A percentile compares a stretch with the other conserved stretches of the same genome.
Conservation (phyloP, 2,888 invertebrate genomes). For the Amphipyra berbera region DNA sequence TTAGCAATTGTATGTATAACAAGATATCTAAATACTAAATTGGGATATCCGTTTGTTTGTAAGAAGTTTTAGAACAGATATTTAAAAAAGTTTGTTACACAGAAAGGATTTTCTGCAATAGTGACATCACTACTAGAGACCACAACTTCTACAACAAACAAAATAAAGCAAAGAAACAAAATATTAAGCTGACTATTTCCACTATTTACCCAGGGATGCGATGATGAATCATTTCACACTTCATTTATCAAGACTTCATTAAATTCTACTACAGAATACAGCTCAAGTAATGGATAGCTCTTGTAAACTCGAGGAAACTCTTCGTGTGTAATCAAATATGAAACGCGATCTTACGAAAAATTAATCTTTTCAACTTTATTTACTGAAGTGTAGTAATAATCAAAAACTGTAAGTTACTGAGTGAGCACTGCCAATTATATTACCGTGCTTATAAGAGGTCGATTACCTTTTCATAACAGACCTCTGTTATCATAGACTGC, state of each 20-base stretch:
- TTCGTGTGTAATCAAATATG: conserved; percentile 33
- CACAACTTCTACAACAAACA: no score
- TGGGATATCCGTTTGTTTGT: not conserved
- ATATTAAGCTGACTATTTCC: conserved; percentile 15
- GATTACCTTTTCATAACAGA: not conserved
- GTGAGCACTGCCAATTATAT: conserved; percentile 9
- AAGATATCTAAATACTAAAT: not conserved
- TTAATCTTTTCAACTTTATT: conserved; percentile 30
- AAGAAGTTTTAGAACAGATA: not conserved
- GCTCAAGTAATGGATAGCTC: conserved; percentile 21
- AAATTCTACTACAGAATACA: conserved; percentile 30
- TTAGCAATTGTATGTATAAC: not conserved
- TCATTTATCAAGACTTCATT: conserved; percentile 53
- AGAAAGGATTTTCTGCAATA: no score
- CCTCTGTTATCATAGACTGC: no score
- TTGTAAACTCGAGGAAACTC: conserved; percentile 27
- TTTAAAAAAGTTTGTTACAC: no score
- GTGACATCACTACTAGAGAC: not conserved
- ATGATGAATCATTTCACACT: conserved; percentile 45
- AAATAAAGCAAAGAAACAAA: conserved; percentile 1
- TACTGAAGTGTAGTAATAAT: conserved; percentile 13
- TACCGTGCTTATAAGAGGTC: not conserved
- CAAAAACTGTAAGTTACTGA: conserved; percentile 3
- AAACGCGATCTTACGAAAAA: conserved; percentile 27
- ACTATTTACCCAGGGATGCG: conserved; percentile 11